These are phyloP conservation scores for Melitaea athalia DNA, from an alignment of 2,888 invertebrate species.

Conservation along the genomic window DNA sequence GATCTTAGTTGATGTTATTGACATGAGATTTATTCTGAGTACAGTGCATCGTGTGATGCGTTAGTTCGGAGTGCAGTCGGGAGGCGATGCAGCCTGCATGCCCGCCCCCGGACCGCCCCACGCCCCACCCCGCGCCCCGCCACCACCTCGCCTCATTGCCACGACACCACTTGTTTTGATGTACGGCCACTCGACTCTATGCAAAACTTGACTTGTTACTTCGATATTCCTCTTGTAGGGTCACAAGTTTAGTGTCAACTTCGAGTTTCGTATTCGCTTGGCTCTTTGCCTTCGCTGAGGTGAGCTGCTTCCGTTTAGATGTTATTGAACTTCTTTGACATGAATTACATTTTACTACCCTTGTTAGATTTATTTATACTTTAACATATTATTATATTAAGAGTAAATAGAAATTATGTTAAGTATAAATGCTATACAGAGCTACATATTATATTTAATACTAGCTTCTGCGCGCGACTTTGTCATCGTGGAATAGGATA, in stretches of 20 bases:
- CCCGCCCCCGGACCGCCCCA: conserved; percentile 75
- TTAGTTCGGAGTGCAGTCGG: conserved; percentile 49
- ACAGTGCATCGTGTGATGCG: conserved; percentile 36
- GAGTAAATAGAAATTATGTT: too few species aligned
- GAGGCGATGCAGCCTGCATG: conserved; percentile 65
- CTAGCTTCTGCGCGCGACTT: too few species aligned
- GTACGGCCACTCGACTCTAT: conserved; percentile 75
- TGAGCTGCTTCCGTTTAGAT: conserved; percentile 6
- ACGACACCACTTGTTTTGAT: conserved; percentile 77
- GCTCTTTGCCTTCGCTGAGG: conserved; percentile 19
- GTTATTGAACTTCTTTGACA: neutral
- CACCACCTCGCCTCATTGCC: conserved; percentile 48
- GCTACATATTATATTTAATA: too few species aligned
- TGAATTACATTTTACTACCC: conserved; percentile 1
- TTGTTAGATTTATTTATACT: neutral
- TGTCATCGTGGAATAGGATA: too few species aligned
- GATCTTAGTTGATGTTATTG: conserved; percentile 26
- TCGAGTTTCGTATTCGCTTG: conserved; percentile 32
- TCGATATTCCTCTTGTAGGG: conserved; percentile 42
- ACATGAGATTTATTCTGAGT: conserved; percentile 35
- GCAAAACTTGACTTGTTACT: conserved; percentile 62
- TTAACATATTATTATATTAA: too few species aligned
- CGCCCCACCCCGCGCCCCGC: conserved; percentile 52
- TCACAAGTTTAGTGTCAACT: conserved; percentile 36
- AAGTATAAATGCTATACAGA: too few species aligned